phyloP scores from a whole-genome alignment of 2,888 invertebrate genomes.

The Aspidiotus destructor region DNA sequence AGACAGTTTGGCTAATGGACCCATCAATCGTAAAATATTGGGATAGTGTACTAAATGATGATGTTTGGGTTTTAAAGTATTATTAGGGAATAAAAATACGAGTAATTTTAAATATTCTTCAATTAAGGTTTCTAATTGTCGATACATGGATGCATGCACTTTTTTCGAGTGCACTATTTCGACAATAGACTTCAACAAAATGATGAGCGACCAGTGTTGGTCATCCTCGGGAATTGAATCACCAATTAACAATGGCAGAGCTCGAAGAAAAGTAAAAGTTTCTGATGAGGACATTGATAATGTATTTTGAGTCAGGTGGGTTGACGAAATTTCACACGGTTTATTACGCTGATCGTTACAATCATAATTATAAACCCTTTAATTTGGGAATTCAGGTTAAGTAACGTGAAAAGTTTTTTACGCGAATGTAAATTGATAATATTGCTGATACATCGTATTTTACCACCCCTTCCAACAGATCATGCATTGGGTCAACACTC shows the following conservation, averaged over 20 bases:
- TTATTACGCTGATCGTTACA: neutral
- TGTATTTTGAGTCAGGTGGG: constrained; percentile 4
- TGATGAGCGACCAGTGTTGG: neutral
- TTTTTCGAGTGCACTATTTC: neutral
- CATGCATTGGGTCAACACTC: neutral
- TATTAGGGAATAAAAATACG: neutral
- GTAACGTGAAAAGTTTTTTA: neutral
- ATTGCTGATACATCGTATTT: no score
- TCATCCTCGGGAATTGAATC: neutral
- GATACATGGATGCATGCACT: neutral
- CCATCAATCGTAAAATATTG: neutral
- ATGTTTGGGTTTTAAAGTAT: neutral
- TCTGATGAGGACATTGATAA: neutral
- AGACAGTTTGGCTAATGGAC: neutral
- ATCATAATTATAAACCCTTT: neutral
- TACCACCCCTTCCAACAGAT: no score
- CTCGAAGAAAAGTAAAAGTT: neutral
- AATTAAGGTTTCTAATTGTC: neutral
- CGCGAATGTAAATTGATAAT: neutral
- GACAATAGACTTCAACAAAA: neutral
- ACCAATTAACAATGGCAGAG: neutral
- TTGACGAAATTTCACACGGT: neutral
- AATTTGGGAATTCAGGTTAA: neutral
- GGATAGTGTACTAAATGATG: neutral
- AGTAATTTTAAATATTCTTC: neutral